phyloP scores from a whole-genome alignment of 2,888 invertebrate species.

The Drosophila meridionalis region DNA sequence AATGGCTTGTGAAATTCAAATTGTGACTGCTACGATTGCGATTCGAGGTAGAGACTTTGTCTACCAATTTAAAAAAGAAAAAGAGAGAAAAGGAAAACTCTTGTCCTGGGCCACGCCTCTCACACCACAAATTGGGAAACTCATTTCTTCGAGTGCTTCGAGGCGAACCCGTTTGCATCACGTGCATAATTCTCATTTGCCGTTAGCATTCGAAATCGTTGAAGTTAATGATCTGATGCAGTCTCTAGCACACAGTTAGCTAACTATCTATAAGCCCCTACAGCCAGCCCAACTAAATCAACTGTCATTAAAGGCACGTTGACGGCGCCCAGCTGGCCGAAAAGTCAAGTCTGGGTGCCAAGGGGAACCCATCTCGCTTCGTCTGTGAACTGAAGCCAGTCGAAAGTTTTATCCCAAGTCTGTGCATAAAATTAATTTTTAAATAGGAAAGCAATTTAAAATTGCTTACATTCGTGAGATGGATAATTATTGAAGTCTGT shows the following conservation, averaged over 20 bases:
- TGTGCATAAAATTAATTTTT: constrained; percentile 73
- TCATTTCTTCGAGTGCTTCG: constrained; percentile 61
- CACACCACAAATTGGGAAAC: constrained; percentile 23
- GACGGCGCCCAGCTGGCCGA: constrained; percentile 56
- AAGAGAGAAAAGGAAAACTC: background rate
- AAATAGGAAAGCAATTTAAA: constrained; percentile 54
- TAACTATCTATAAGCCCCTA: constrained; percentile 51
- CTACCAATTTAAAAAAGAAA: constrained; percentile 16
- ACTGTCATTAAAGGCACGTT: constrained; percentile 67
- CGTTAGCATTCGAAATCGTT: constrained; percentile 69
- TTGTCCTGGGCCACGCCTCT: background rate
- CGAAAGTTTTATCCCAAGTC: constrained; percentile 43
- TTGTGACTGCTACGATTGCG: constrained; percentile 60
- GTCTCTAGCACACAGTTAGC: constrained; percentile 57
- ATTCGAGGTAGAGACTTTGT: constrained; percentile 38
- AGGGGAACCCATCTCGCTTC: background rate
- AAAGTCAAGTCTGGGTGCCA: background rate
- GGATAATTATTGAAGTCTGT: constrained; percentile 64
- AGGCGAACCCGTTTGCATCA: constrained; percentile 60
- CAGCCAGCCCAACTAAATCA: constrained; percentile 63
- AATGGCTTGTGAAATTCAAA: constrained; percentile 80
- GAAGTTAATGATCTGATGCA: constrained; percentile 76
- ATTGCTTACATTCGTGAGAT: constrained; percentile 27
- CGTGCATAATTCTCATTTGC: constrained; percentile 75
- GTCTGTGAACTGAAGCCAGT: constrained; percentile 16